These are phyloP conservation scores for Podarcis raffonei DNA, from an alignment of 2,113 vertebrate genomes.

Conservation along the genomic window DNA sequence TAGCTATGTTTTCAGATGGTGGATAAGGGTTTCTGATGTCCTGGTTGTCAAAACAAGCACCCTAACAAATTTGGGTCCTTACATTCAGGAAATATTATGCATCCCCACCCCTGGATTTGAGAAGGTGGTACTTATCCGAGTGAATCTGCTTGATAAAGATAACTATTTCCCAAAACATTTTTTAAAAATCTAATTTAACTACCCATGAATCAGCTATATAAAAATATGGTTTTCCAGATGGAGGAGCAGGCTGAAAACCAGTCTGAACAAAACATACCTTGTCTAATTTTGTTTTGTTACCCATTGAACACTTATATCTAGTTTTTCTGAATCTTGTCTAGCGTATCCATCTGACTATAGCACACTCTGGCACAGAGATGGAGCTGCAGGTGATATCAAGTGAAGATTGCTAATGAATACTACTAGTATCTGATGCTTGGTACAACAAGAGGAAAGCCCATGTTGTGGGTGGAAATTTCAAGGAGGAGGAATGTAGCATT, in stretches of 20 bases:
- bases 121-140: background rate
- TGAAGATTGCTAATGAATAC: background rate
- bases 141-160: background rate
- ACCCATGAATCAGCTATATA: background rate
- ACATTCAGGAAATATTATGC: background rate
- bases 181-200: background rate
- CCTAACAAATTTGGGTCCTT: background rate
- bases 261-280: background rate
- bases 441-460: background rate
- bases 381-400: background rate
- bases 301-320: background rate
- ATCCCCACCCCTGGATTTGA: background rate
- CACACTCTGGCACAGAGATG: no score
- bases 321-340: background rate
- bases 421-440: background rate
- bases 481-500: background rate
- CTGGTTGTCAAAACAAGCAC: background rate
- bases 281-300: background rate
- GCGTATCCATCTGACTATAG: no score
- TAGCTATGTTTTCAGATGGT: background rate
- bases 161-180: background rate
- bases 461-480: background rate
- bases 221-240: background rate
- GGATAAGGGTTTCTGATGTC: background rate
- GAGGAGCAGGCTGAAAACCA: background rate